Evolutionary conservation across 2,797 vertebrate genomes (phyloP).

Genomic region (Coilia nasus): DNA sequence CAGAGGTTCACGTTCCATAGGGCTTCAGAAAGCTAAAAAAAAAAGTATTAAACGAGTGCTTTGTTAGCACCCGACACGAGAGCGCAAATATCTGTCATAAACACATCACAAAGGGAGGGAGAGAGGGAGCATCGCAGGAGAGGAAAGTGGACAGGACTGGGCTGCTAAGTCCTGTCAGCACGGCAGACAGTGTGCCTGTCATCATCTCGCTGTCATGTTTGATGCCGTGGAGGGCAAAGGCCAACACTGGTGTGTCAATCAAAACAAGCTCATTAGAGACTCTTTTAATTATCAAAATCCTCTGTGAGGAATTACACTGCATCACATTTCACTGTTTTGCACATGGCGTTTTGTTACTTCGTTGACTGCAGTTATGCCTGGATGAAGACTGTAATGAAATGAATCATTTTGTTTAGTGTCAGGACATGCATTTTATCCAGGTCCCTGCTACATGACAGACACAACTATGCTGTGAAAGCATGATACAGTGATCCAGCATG

Average conservation of each 20-base stretch:
- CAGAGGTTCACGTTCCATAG: not conserved
- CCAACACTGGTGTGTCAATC: constrained; percentile 77
- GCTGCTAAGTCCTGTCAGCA: constrained; percentile 76
- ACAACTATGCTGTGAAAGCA: not conserved
- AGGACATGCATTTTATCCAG: not conserved
- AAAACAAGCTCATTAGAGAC: constrained; percentile 79
- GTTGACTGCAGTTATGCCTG: constrained; percentile 14
- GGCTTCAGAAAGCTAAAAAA: not conserved
- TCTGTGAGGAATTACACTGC: constrained; percentile 48
- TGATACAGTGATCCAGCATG: not conserved
- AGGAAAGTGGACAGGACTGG: constrained; percentile 55
- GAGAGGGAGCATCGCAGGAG: constrained; percentile 45
- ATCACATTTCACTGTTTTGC: constrained; percentile 10
- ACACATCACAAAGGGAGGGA: constrained; percentile 51
- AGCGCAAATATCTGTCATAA: constrained; percentile 48
- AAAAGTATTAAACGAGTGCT: not conserved
- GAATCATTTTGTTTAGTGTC: not conserved
- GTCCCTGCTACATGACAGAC: not conserved
- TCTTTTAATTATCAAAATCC: constrained; percentile 73
- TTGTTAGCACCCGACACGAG: constrained; percentile 19
- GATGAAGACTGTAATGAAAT: not conserved
- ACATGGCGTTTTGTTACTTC: constrained; percentile 9
- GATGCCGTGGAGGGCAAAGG: constrained; percentile 77
- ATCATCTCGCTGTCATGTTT: constrained; percentile 80
- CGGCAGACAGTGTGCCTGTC: constrained; percentile 69